Evolutionary conservation across 2,113 vertebrate genomes (phyloP), one percentile per base, ranked within the genome.

Genomic region (Phycodurus eques): DNA sequence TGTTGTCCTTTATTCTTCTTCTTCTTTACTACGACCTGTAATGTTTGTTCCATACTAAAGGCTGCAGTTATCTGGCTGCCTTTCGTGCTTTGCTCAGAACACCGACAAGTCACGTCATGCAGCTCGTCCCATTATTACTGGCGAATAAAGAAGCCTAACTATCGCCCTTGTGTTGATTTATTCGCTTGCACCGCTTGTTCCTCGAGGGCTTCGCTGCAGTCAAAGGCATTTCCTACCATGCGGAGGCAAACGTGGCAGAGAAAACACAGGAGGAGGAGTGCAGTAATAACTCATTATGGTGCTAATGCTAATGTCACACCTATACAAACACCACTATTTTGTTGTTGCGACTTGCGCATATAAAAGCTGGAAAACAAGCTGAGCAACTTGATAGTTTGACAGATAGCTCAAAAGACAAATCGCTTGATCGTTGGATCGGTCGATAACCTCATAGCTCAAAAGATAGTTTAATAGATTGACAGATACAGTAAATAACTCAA

Each of bases 31-130:
- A 51, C 22, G 47, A 71, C 71, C 73, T 78, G 78, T 73, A 80
- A 82, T 79, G 78, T 86, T 78, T 77, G 82, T 80, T 82, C 71
- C 67, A 53, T 73, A 81, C 66, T 57, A 70, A 84, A 76, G 74
- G 82, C 82, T 81, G 75, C 77, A 79, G 61, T 87, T 84, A 80
- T 80, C 83, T 69, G 70, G 73, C 79, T 63, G 33, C 68, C 75
- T 66, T 63, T 66, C 47, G 39, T 71, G 74, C 63, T 65, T 63
- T 15, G 68, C 70, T 68, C 72, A 74, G 61, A 81, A 78, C 81
- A 69, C 72, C 22, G 75, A 77, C 89, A 91, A 87, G 90, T 90
- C 85, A 15, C 57, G 43, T 90, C 89, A 86, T 77, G 88, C 78
- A 77, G 17, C 72, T 53, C 51, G 42, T 63, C 77, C 80, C 81